A percentile compares a stretch with the other conserved stretches of the same genome.
phyloP scores from a whole-genome alignment of 2,888 invertebrate genomes.

The Nomada fabriciana region DNA sequence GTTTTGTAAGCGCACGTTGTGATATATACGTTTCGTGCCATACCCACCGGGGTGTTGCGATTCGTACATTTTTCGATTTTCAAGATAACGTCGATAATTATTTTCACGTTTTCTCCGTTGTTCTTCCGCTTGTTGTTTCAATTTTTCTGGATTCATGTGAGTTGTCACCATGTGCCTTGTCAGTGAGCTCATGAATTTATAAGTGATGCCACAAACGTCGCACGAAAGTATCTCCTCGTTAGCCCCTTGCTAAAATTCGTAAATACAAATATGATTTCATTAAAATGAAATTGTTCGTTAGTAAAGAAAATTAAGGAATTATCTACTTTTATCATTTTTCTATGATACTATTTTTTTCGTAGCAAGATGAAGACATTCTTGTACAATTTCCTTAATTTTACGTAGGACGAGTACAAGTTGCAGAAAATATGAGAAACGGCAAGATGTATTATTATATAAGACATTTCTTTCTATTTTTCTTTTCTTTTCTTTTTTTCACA shows the following conservation, averaged over 20 bases:
- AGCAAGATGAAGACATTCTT: not conserved
- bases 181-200: constrained; percentile 87
- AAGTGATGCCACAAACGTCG: constrained; percentile 85
- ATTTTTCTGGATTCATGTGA: constrained; percentile 85
- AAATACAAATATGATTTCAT: not conserved
- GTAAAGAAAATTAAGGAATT: not conserved
- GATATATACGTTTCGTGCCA: constrained; percentile 64
- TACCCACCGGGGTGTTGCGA: constrained; percentile 77
- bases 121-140: constrained; percentile 82
- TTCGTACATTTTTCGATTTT: constrained; percentile 83
- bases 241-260: constrained; percentile 76
- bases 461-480: constrained; percentile 5
- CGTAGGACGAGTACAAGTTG: constrained; percentile 55
- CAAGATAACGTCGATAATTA: constrained; percentile 82
- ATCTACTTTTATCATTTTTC: not conserved
- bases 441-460: constrained; percentile 30
- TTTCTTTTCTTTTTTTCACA: constrained; percentile 33
- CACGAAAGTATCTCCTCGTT: constrained; percentile 82
- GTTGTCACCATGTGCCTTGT: constrained; percentile 87
- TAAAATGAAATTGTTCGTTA: not conserved
- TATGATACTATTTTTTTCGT: not conserved
- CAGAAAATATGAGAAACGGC: constrained; percentile 63
- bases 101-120: constrained; percentile 82
- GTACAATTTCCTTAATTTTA: constrained; percentile 29
- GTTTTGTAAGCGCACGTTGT: constrained; percentile 53